These are phyloP conservation scores for Coturnix japonica DNA, from an alignment of 2,113 vertebrate genomes.

Conservation along the genomic window DNA sequence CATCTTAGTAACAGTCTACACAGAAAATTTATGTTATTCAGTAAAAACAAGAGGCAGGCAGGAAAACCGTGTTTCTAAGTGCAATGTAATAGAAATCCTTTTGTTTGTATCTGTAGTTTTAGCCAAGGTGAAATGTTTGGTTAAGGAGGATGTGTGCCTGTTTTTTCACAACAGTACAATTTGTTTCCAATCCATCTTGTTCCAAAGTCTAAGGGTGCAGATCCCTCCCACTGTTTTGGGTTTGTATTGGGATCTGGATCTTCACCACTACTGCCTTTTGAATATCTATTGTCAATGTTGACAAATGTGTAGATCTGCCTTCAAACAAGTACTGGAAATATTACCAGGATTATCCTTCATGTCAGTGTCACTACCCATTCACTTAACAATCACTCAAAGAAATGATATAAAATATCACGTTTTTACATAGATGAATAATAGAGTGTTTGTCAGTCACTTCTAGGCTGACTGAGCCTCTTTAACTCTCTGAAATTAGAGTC, in stretches of 20 bases:
- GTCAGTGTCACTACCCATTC: slow-evolving; percentile 79
- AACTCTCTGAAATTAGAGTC: slow-evolving; percentile 77
- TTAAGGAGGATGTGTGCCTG: not conserved
- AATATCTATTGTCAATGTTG: not conserved
- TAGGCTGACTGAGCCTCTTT: slow-evolving; percentile 82
- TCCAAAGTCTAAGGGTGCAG: not conserved
- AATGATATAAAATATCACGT: slow-evolving; percentile 94
- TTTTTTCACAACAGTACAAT: not conserved
- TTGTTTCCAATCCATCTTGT: not conserved
- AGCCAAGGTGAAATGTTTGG: not conserved
- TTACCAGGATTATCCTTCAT: slow-evolving; percentile 63
- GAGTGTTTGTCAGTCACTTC: slow-evolving; percentile 92
- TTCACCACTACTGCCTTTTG: not conserved
- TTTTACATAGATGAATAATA: slow-evolving; percentile 86
- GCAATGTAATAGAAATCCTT: not conserved
- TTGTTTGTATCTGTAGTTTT: not conserved
- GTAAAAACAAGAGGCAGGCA: not conserved
- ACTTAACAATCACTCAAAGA: slow-evolving; percentile 92
- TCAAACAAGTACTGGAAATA: slow-evolving; percentile 63
- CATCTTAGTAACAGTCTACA: not conserved
- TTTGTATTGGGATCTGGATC: not conserved
- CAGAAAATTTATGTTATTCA: not conserved
- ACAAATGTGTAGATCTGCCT: slow-evolving; percentile 21
- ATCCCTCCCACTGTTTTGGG: not conserved
- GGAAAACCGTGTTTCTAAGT: not conserved